These are phyloP conservation scores for Trichonephila clavata DNA, from an alignment of 1,140 invertebrate genomes.

Conservation along the genomic window DNA sequence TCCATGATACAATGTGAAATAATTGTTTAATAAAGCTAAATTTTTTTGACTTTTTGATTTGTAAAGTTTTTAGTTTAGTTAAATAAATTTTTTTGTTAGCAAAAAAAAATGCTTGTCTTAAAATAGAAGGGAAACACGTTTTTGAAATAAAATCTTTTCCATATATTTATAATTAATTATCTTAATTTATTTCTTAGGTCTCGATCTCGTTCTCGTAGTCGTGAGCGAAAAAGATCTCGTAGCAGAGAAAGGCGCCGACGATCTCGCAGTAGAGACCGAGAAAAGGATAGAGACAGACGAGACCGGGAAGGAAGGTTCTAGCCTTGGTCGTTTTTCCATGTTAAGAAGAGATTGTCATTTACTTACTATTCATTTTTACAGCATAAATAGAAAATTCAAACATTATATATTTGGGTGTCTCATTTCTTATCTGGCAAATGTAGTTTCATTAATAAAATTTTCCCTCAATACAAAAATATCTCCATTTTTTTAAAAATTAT, in stretches of 20 bases:
- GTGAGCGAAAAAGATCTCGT: constrained; percentile 70
- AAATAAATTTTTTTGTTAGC: too few relatives aligned
- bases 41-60: too few relatives aligned
- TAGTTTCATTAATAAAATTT: constrained; percentile 19
- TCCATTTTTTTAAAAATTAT: background rate
- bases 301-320: constrained; percentile 75
- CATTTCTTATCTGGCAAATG: constrained; percentile 15
- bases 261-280: constrained; percentile 72
- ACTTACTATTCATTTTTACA: background rate
- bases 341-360: background rate
- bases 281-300: constrained; percentile 59
- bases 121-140: too few relatives aligned
- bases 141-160: too few relatives aligned
- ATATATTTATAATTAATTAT: background rate
- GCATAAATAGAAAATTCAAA: background rate
- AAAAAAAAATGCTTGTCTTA: too few relatives aligned
- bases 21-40: too few relatives aligned
- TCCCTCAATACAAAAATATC: background rate
- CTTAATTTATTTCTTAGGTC: constrained; percentile 48
- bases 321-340: background rate
- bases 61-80: too few relatives aligned
- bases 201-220: constrained; percentile 69
- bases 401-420: background rate
- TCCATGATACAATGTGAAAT: too few relatives aligned
- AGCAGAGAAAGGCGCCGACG: constrained; percentile 78